A percentile compares a stretch with the other conserved stretches of the same genome.
These are phyloP conservation scores for Caenorhabditis becei DNA, from an alignment of 2,888 invertebrate genomes.

Conservation along the genomic window DNA sequence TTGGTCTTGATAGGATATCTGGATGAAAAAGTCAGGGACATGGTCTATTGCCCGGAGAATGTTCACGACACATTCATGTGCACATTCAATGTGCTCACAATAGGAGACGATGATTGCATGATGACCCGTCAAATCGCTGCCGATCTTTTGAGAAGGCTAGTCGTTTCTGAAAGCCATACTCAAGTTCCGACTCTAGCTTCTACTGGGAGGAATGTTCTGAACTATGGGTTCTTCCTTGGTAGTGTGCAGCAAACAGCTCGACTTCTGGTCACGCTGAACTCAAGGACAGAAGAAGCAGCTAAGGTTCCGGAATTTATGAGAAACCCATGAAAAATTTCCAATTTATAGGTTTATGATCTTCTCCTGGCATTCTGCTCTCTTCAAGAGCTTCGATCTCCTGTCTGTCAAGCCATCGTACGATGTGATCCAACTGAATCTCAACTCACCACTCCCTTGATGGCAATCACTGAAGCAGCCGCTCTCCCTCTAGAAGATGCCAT, in stretches of 20 bases:
- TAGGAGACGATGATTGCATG: slow-evolving; percentile 78
- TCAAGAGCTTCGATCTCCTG: slow-evolving; percentile 75
- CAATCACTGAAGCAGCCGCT: slow-evolving; percentile 76
- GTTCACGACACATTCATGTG: slow-evolving; percentile 82
- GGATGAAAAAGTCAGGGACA: slow-evolving; percentile 73
- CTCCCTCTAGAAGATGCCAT: slow-evolving; percentile 77
- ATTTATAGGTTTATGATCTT: slow-evolving; percentile 82
- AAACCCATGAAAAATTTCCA: no score
- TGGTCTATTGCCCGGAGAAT: slow-evolving; percentile 81
- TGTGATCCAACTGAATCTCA: slow-evolving; percentile 60
- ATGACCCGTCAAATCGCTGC: slow-evolving; percentile 82
- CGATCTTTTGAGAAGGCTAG: slow-evolving; percentile 82
- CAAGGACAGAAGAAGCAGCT: slow-evolving; percentile 72
- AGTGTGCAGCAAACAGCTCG: slow-evolving; percentile 73
- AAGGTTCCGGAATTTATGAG: no score
- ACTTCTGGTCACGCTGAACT: slow-evolving; percentile 72
- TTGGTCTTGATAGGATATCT: slow-evolving; percentile 77
- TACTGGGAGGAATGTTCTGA: slow-evolving; percentile 74
- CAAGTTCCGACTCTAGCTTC: slow-evolving; percentile 69
- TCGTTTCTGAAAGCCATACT: slow-evolving; percentile 72
- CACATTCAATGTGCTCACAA: slow-evolving; percentile 83
- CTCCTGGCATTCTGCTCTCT: slow-evolving; percentile 82
- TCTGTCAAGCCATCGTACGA: slow-evolving; percentile 70
- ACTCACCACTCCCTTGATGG: slow-evolving; percentile 66
- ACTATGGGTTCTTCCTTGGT: slow-evolving; percentile 73